Evolutionary conservation across 2,113 vertebrate species (phyloP).

Genomic region (Numenius arquata): DNA sequence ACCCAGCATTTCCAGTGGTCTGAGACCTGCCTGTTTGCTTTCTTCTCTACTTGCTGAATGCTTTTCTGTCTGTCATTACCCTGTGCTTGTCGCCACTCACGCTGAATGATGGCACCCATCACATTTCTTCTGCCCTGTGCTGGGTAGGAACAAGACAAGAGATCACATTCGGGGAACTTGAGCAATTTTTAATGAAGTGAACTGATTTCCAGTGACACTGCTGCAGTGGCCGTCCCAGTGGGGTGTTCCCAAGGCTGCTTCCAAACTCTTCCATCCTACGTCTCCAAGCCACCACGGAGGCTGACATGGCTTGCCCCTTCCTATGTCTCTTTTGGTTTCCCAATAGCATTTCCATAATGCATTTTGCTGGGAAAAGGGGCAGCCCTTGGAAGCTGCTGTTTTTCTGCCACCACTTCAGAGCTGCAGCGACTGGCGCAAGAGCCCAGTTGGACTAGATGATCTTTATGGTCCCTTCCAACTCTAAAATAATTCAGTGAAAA

Average conservation of each 20-base stretch:
- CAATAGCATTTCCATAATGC: fast-evolving
- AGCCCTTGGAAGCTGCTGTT: background rate
- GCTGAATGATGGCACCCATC: background rate
- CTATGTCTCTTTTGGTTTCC: background rate
- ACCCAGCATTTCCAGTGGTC: background rate
- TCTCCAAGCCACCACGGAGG: background rate
- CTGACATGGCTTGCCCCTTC: background rate
- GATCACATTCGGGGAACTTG: background rate
- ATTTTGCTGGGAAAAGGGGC: background rate
- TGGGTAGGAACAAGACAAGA: background rate
- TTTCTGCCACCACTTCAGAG: background rate
- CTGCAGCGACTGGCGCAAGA: background rate
- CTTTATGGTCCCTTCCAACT: no score
- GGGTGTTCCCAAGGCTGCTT: background rate
- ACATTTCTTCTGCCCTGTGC: background rate
- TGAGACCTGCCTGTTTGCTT: background rate
- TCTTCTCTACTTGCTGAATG: background rate
- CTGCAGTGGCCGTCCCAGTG: fast-evolving
- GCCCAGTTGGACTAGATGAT: no score
- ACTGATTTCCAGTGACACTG: background rate
- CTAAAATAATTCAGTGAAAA: no score
- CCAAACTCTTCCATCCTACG: background rate
- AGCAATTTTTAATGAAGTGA: background rate
- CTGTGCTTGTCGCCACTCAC: background rate
- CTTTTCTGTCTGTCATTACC: background rate